phyloP scores from a whole-genome alignment of 2,113 vertebrate species.

The Heterochromis multidens region DNA sequence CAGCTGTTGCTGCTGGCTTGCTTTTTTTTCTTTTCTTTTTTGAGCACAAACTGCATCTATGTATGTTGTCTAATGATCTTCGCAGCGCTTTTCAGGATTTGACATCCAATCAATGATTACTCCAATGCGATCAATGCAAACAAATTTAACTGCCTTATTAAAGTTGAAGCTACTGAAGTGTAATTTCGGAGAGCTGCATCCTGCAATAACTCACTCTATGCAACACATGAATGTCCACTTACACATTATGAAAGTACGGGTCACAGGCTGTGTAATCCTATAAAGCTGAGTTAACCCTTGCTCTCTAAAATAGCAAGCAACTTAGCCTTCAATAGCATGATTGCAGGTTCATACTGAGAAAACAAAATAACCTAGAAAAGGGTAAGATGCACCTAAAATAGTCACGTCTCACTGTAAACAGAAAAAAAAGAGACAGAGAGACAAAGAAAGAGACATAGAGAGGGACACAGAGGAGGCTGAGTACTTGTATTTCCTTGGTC shows the following conservation, averaged over 20 bases:
- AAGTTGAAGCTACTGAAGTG: neutral
- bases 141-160: neutral
- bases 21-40: neutral
- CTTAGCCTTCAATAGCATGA: neutral
- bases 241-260: neutral
- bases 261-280: neutral
- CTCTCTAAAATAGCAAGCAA: neutral
- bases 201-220: neutral
- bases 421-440: neutral
- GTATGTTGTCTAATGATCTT: neutral
- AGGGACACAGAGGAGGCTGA: neutral
- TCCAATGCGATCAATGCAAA: neutral
- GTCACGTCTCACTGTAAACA: too few species aligned
- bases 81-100: neutral
- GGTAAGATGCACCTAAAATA: too few species aligned
- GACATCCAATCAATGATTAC: neutral
- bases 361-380: neutral
- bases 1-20: constrained; percentile 24
- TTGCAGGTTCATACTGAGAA: neutral
- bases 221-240: neutral
- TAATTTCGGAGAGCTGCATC: neutral
- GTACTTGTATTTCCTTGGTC: neutral
- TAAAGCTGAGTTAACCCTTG: neutral
- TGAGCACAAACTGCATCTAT: neutral
- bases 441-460: neutral